Conservation (phyloP, 2,797 vertebrate genomes). For the Pseudocheirus occidentalis region DNA sequence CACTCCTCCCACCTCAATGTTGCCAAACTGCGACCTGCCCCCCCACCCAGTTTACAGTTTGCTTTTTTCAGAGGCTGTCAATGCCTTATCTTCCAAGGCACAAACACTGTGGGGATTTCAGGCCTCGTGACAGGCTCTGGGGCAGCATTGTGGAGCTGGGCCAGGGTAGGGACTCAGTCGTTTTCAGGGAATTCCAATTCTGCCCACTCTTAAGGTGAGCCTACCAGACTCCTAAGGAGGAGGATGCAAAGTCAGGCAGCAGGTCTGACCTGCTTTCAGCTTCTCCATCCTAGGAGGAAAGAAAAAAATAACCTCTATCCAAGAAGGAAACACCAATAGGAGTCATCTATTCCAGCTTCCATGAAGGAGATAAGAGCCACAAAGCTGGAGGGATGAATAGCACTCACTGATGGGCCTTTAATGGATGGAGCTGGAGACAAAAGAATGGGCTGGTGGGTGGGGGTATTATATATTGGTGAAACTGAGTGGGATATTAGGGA, state of each 20-base stretch:
- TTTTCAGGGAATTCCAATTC: background rate
- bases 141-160: background rate
- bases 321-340: slow-evolving; percentile 27
- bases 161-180: background rate
- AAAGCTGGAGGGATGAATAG: slow-evolving; percentile 34
- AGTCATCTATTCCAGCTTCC: slow-evolving; percentile 38
- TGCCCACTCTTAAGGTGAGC: background rate
- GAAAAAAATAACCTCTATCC: background rate
- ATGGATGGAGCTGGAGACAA: slow-evolving; percentile 11
- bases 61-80: background rate
- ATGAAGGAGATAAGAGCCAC: slow-evolving; percentile 54
- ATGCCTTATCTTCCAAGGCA: background rate
- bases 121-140: background rate
- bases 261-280: background rate
- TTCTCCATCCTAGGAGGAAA: slow-evolving; percentile 12
- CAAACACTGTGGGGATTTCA: background rate
- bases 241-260: slow-evolving; percentile 34
- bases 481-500: slow-evolving; percentile 37
- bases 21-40: background rate
- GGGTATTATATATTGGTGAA: background rate
- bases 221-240: background rate
- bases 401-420: slow-evolving; percentile 54
- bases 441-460: background rate
- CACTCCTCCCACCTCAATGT: background rate
- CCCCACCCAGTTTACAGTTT: background rate